phyloP scores from a whole-genome alignment of 2,797 vertebrate species.

The Dromococcyx pavoninus region DNA sequence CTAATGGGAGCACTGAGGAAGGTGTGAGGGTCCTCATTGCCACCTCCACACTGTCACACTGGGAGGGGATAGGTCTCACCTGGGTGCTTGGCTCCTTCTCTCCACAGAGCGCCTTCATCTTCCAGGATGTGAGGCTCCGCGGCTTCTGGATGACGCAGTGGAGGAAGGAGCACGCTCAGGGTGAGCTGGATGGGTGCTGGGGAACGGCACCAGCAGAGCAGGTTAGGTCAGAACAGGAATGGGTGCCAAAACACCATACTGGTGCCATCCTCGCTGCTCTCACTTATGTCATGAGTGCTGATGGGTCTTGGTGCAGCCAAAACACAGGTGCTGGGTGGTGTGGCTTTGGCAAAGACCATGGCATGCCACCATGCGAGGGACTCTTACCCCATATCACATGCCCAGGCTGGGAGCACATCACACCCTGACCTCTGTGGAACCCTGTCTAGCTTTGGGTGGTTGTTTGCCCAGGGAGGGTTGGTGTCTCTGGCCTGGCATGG shows the following conservation, averaged over 20 bases:
- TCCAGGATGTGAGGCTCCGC: slow-evolving; percentile 87
- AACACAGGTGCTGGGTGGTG: rapidly evolving
- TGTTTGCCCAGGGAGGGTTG: rapidly evolving
- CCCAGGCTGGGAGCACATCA: not conserved
- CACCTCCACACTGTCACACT: rapidly evolving
- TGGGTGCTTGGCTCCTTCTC: not conserved
- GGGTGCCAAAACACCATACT: rapidly evolving
- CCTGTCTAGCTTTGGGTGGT: rapidly evolving
- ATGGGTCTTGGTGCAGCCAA: not conserved
- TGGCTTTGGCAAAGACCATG: rapidly evolving
- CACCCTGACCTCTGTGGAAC: not conserved
- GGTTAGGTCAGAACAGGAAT: rapidly evolving
- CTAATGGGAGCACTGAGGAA: not conserved
- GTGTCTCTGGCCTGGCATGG: not conserved
- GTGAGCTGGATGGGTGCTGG: slow-evolving; percentile 69
- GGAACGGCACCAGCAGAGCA: rapidly evolving
- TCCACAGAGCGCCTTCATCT: slow-evolving; percentile 90
- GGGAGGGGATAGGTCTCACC: not conserved
- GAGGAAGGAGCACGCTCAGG: slow-evolving; percentile 82
- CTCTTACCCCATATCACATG: not conserved
- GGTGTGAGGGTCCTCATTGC: not conserved
- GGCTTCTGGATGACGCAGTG: slow-evolving; percentile 97
- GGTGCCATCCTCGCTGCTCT: rapidly evolving
- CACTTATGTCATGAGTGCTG: not conserved
- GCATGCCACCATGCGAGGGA: rapidly evolving